Evolutionary conservation across 1,140 invertebrate genomes (phyloP).

Genomic region (Eulimnadia texana): DNA sequence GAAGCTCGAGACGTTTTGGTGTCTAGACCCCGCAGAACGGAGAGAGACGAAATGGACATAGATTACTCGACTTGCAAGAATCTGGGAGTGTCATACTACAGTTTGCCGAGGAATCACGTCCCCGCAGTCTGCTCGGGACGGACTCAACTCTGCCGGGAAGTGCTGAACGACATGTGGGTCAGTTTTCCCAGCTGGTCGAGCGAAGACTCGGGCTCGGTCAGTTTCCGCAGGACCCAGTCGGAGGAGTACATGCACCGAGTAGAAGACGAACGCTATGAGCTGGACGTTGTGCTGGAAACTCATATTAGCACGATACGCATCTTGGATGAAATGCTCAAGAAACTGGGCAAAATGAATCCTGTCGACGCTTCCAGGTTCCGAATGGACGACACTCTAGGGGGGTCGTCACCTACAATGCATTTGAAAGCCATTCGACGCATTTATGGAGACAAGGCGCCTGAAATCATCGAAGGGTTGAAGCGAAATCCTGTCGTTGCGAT

Average conservation of each 20-base stretch:
- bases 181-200: constrained; percentile 93
- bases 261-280: constrained; percentile 84
- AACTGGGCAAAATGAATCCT: constrained; percentile 69
- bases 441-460: constrained; percentile 88
- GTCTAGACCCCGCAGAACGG: neutral
- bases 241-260: constrained; percentile 96
- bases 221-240: constrained; percentile 88
- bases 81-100: constrained; percentile 88
- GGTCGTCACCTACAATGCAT: constrained; percentile 77
- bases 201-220: constrained; percentile 94
- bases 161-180: constrained; percentile 95
- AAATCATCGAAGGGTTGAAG: constrained; percentile 91
- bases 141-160: constrained; percentile 75
- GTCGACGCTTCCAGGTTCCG: constrained; percentile 77
- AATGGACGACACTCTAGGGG: constrained; percentile 83
- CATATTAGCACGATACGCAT: constrained; percentile 85
- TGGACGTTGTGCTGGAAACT: constrained; percentile 94
- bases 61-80: constrained; percentile 88
- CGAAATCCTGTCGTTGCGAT: constrained; percentile 87
- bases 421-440: constrained; percentile 70
- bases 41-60: constrained; percentile 5
- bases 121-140: constrained; percentile 79
- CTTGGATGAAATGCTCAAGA: constrained; percentile 80
- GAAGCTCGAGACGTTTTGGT: neutral
- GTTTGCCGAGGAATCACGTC: constrained; percentile 65